These are phyloP conservation scores for Brachionus calyciflorus DNA, from an alignment of 1,140 invertebrate genomes.

Conservation along the genomic window DNA sequence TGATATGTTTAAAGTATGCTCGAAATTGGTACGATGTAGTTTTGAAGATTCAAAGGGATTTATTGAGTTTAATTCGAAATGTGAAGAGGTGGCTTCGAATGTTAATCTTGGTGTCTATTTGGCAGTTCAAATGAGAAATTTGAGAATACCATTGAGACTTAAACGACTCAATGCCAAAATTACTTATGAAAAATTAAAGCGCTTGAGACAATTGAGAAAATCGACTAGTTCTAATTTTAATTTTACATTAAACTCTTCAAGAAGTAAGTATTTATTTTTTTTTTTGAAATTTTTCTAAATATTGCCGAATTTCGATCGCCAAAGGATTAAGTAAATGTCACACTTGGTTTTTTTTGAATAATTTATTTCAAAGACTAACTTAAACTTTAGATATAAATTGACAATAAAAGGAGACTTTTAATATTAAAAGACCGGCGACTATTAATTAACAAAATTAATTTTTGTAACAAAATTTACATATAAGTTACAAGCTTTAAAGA, in stretches of 20 bases:
- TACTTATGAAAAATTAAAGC: slow-evolving; percentile 1
- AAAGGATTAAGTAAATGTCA: neutral
- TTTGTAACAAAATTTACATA: no score
- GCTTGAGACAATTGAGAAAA: neutral
- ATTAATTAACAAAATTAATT: no score
- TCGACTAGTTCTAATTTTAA: neutral
- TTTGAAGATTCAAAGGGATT: slow-evolving; percentile 28
- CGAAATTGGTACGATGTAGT: neutral
- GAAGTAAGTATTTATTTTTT: neutral
- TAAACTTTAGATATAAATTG: no score
- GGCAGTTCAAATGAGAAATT: slow-evolving; percentile 30
- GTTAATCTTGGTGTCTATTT: slow-evolving; percentile 42
- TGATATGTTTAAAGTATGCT: slow-evolving; percentile 40
- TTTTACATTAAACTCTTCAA: neutral
- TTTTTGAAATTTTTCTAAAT: neutral
- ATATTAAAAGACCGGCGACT: no score
- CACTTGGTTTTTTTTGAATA: no score
- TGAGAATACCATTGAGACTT: slow-evolving; percentile 19
- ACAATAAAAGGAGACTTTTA: no score
- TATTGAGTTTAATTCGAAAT: slow-evolving; percentile 29
- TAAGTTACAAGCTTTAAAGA: no score
- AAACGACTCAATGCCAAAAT: slow-evolving; percentile 28
- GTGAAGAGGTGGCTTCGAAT: slow-evolving; percentile 11
- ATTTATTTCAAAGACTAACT: no score
- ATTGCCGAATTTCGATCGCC: neutral